Evolutionary conservation across 1,140 invertebrate species (phyloP), one percentile per base, ranked within the genome.

Genomic region (Papilio dardanus): DNA sequence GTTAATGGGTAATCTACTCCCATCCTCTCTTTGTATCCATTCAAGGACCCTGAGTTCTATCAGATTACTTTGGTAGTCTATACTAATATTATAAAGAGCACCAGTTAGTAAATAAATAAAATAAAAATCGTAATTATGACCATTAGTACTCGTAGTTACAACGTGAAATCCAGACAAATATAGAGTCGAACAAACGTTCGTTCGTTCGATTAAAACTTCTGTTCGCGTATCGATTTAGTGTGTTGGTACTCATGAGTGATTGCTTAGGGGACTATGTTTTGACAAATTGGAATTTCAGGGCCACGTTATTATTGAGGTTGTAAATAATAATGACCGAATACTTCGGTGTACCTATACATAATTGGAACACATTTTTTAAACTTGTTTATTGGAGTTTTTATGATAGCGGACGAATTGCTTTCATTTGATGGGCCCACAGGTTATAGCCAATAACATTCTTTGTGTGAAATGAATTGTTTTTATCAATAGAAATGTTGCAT

Each of bases 371-470:
- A 30, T 62, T 62, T 30, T 76, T 66, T 40, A 69, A 73, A 77
- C 33, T 67, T 58, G 69, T 67, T 77, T 77, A 74, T 71, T 66
- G 46, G 40, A 67, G 67, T 71, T 30, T 40, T 21, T 67, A 21
- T 71, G 33, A 42, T 21, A 35, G 54, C 21, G 24, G 30, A 24
- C 28, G 10, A 12, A 62, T 62, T 4, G 30, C 14, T 28, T 58
- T 54, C 19, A 21, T 54, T 54, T 54, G 71, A 77, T 80, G 46
- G 75, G 69, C 24, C 66, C n/a, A 35, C 37, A 35, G 46, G 46
- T 54, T 76, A 66, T 76, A 50, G 40, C 50, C 42, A 62, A 33
- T 65, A 42, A 65, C 42, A 71, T 58, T 21, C 28, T 62, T n/a
- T 75, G 74, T 10, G 28, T 8, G 33, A 40, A 69, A 62, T 54